phyloP scores from a whole-genome alignment of 2,888 invertebrate species.

The Apamea epomidion region DNA sequence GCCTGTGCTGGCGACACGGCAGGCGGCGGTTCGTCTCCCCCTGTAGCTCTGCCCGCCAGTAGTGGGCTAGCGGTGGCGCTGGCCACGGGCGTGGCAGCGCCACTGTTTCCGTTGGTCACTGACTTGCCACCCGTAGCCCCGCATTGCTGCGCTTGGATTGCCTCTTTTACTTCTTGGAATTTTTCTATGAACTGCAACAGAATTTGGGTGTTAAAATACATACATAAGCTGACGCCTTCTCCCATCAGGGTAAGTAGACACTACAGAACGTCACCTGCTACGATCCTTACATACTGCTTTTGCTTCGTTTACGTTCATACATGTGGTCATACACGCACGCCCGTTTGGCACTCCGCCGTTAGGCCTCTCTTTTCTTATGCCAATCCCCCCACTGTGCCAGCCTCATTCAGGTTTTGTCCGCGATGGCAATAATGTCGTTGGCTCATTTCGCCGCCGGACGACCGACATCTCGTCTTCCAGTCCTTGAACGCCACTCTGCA shows the following conservation, averaged over 20 bases:
- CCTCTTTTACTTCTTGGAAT: slow-evolving; percentile 99
- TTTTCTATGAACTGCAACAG: slow-evolving; percentile 97
- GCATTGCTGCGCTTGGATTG: slow-evolving; percentile 92
- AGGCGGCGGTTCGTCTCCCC: slow-evolving; percentile 84
- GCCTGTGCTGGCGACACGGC: slow-evolving; percentile 80
- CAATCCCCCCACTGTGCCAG: no score
- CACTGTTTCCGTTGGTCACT: slow-evolving; percentile 88
- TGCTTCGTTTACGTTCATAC: neutral
- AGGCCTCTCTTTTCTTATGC: no score
- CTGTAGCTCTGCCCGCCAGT: slow-evolving; percentile 89
- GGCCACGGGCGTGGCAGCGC: slow-evolving; percentile 95
- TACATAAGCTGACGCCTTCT: neutral
- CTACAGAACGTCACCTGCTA: neutral
- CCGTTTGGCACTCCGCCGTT: no score
- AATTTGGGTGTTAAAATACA: neutral
- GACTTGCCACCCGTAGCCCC: slow-evolving; percentile 70
- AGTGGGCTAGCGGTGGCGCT: slow-evolving; percentile 97
- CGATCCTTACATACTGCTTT: neutral
- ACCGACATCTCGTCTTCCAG: no score
- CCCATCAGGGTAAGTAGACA: neutral
- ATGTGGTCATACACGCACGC: no score
- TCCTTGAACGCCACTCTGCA: no score
- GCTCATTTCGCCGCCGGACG: no score
- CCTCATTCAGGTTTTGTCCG: no score
- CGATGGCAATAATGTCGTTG: no score